Base-by-base conservation (phyloP, 2,888 invertebrate genomes). In the Eupithecia tripunctaria region DNA sequence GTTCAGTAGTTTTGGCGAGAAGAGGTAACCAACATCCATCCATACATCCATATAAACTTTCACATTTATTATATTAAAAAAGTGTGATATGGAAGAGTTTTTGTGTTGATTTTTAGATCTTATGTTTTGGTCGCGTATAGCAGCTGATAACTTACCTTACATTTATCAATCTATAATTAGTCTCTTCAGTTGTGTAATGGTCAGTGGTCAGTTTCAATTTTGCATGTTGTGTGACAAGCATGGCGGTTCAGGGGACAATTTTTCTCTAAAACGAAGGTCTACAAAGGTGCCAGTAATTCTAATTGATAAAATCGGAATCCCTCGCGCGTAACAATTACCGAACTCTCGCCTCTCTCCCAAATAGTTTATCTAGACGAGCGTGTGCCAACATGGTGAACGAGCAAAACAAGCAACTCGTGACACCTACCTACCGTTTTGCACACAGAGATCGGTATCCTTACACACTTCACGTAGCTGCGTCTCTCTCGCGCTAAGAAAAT, bases 401-500 rank as follows among this genome's bases (percentile, higher is more conserved):
- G 47, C 87, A 86, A 89, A 89, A 91, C 90, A 89, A 89, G 83
- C 86, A 85, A 83, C 84, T 86, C 84, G 85, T 87, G 87, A 89
- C 91, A 91, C 89, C 89, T 91, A 92, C 90, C 90, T 90, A 92
- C 88, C 87, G 88, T 86, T 89, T 87, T 87, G 89, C 90, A 90
- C 89, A 89, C 88, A 89, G 85, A 88, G 90, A 92, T 91, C 89
- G 84, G 88, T 91, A 91, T 92, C 93, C 92, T 91, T 89, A 91
- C 90, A 91, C 90, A 91, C 91, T 91, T 89, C 86, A 86, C 81
- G 84, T 92, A 90, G 90, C 88, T 92, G 91, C 91, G 91, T 94
- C 94, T 90, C 95, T 87, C 89, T 94, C 93, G 80, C 91, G 91
- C 94, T 94, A 94, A 94, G 94, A 94, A 94, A 94, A 94, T 91